Conservation (phyloP, 2,113 vertebrate genomes). For the Oryzias melastigma region DNA sequence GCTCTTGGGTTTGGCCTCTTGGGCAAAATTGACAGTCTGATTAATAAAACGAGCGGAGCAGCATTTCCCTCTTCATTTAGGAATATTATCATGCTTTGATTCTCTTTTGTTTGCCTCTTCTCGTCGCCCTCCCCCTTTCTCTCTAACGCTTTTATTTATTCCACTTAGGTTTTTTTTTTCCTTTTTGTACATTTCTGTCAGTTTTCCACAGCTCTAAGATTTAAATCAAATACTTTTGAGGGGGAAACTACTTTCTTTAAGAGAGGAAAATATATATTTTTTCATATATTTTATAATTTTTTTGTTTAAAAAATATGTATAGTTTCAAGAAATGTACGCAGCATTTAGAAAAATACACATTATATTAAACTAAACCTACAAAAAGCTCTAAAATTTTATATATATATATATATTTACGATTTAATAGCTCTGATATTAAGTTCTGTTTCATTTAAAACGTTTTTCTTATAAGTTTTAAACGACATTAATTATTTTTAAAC, state of each 20-base stretch:
- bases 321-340: not conserved
- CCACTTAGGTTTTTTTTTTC: constrained; percentile 49
- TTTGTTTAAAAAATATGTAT: constrained; percentile 15
- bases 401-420: not conserved
- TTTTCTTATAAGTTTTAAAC: not conserved
- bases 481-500: not conserved
- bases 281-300: constrained; percentile 27
- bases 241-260: not conserved
- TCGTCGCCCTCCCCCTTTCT: constrained; percentile 49
- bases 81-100: constrained; percentile 99
- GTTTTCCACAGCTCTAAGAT: constrained; percentile 1
- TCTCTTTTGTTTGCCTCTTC: constrained; percentile 94
- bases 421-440: not conserved
- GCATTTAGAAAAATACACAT: not conserved
- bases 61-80: constrained; percentile 99
- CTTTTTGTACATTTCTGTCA: constrained; percentile 11
- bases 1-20: constrained; percentile 98
- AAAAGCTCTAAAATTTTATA: not conserved
- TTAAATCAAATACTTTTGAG: not conserved
- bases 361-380: not conserved
- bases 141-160: constrained; percentile 39
- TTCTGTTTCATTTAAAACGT: not conserved
- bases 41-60: constrained; percentile 98
- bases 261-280: not conserved
- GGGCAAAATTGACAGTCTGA: constrained; percentile 99